Evolutionary conservation across 1,140 invertebrate species (phyloP).

Genomic region (Drosophila chauvacae): DNA sequence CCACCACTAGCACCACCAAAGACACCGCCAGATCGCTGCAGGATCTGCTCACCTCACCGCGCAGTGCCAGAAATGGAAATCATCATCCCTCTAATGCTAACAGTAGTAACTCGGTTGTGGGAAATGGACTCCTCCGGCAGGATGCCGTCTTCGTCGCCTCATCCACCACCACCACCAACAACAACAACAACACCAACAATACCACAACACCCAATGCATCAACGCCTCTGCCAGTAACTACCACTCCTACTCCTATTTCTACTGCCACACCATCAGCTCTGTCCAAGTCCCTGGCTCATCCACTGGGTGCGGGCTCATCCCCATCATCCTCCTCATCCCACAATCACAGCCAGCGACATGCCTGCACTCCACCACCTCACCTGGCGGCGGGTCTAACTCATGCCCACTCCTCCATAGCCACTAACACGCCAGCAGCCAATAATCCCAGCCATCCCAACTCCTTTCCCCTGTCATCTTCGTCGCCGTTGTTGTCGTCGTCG

Average conservation of each 20-base stretch:
- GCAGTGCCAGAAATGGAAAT: constrained; percentile 58
- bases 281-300: constrained; percentile 63
- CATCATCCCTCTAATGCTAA: constrained; percentile 66
- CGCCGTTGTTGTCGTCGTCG: constrained; percentile 54
- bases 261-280: constrained; percentile 41
- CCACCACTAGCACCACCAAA: constrained; percentile 39
- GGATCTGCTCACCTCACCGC: constrained; percentile 79
- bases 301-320: constrained; percentile 54
- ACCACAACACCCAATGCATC: constrained; percentile 54
- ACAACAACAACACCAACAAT: constrained; percentile 22
- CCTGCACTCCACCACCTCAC: constrained; percentile 23
- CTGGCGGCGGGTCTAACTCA: constrained; percentile 61
- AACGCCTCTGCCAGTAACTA: constrained; percentile 78
- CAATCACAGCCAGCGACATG: constrained; percentile 5
- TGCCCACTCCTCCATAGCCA: constrained; percentile 36
- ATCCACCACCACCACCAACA: constrained; percentile 49
- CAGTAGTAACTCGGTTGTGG: constrained; percentile 76
- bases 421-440: constrained; percentile 55
- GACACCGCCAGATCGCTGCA: constrained; percentile 70
- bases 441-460: constrained; percentile 45
- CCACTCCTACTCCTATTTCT: constrained; percentile 81
- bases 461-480: constrained; percentile 56
- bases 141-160: constrained; percentile 48
- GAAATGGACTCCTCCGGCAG: constrained; percentile 59
- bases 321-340: constrained; percentile 24